These are phyloP conservation scores for Fulmarus glacialis DNA, from an alignment of 2,113 vertebrate species.

Conservation along the genomic window DNA sequence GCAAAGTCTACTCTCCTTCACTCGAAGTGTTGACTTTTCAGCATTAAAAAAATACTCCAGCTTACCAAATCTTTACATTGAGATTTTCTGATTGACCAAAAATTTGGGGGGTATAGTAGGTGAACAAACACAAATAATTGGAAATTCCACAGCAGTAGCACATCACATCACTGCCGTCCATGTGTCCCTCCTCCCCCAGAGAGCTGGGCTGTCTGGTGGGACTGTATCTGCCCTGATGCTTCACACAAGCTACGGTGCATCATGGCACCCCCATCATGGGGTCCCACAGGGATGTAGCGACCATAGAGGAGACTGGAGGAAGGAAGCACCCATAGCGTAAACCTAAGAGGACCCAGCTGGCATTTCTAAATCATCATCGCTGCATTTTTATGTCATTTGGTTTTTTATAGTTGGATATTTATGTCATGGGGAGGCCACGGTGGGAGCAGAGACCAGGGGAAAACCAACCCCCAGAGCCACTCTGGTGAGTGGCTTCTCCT, in stretches of 20 bases:
- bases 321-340: not conserved
- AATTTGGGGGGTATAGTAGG: not conserved
- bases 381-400: not conserved
- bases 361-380: not conserved
- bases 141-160: not conserved
- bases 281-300: accelerated
- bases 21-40: not conserved
- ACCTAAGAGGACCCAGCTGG: not conserved
- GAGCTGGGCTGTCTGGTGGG: not conserved
- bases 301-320: not conserved
- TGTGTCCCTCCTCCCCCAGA: accelerated
- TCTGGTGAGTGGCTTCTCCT: not conserved
- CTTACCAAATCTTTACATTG: not conserved
- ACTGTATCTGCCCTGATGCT: not conserved
- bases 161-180: not conserved
- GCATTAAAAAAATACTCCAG: not conserved
- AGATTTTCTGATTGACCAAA: not conserved
- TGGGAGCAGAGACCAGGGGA: not conserved
- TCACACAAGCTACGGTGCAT: accelerated
- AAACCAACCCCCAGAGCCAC: not conserved
- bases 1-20: not conserved
- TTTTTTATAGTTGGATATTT: not conserved
- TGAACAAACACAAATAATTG: not conserved
- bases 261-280: accelerated
- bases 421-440: not conserved